Conservation (phyloP, 1,140 invertebrate species). For the Leptinotarsa lineolata region DNA sequence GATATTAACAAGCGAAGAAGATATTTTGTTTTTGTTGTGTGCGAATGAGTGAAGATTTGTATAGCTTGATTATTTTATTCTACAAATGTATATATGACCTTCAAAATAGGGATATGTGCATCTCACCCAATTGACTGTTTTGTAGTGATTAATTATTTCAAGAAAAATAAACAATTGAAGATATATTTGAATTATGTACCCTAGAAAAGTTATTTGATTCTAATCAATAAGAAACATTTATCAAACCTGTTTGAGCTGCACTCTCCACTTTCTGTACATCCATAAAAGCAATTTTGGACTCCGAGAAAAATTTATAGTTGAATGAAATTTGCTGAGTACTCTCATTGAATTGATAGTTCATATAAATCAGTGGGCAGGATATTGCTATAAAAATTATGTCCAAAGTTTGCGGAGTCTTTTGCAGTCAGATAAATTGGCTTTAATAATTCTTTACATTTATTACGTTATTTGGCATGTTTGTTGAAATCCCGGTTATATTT, state of each 20-base stretch:
- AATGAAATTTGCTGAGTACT: slow-evolving; percentile 52
- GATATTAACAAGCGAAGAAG: too few species aligned
- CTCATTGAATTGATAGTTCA: slow-evolving; percentile 50
- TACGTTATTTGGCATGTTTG: slow-evolving; percentile 46
- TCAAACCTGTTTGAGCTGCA: slow-evolving; percentile 40
- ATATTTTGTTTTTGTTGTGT: too few species aligned
- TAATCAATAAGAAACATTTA: slow-evolving; percentile 8
- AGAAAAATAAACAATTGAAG: not conserved
- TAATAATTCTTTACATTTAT: slow-evolving; percentile 52
- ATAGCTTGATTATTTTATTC: not conserved
- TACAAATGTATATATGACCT: not conserved
- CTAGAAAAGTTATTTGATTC: not conserved
- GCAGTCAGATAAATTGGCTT: slow-evolving; percentile 51
- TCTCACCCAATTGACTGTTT: too few species aligned
- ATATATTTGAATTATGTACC: not conserved
- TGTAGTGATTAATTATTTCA: not conserved
- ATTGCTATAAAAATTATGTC: slow-evolving; percentile 52
- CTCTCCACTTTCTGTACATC: slow-evolving; percentile 43
- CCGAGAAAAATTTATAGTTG: slow-evolving; percentile 45
- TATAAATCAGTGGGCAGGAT: slow-evolving; percentile 52
- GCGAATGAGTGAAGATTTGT: not conserved
- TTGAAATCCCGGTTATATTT: slow-evolving; percentile 41
- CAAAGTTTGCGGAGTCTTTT: slow-evolving; percentile 52
- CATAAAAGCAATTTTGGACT: slow-evolving; percentile 44
- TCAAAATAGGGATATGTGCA: too few species aligned